phyloP scores from a whole-genome alignment of 2,888 invertebrate species.

The Harpalus rubripes region DNA sequence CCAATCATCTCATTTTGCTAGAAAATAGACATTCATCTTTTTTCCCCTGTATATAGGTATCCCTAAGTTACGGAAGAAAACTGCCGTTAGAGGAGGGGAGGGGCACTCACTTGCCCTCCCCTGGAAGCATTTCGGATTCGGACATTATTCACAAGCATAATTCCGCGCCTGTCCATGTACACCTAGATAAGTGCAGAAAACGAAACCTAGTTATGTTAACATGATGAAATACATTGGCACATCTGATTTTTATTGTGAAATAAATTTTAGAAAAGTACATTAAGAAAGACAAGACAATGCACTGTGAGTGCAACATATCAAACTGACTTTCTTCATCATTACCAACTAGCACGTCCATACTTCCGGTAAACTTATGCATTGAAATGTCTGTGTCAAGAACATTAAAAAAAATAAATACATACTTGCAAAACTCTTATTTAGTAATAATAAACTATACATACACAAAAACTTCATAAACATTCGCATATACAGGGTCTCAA shows the following conservation, averaged over 20 bases:
- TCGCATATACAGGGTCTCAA: no score
- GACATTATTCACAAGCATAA: no score
- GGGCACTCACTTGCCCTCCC: no score
- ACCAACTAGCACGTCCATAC: not conserved
- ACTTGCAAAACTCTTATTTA: not conserved
- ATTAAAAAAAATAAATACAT: not conserved
- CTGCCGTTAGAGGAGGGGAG: no score
- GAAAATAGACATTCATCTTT: no score
- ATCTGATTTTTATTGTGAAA: slow-evolving; percentile 6
- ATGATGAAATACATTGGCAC: not conserved
- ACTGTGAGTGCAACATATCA: not conserved
- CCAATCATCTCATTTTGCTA: no score
- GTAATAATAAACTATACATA: not conserved
- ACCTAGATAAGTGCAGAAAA: no score
- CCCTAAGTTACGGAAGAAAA: no score
- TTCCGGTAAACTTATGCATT: slow-evolving; percentile 4
- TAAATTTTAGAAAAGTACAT: slow-evolving; percentile 5
- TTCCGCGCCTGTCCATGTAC: no score
- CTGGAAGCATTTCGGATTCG: no score
- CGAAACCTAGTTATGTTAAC: not conserved
- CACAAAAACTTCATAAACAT: no score
- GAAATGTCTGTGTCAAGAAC: not conserved
- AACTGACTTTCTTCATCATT: not conserved
- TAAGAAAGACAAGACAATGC: slow-evolving; percentile 17
- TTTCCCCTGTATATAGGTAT: no score